phyloP scores from a whole-genome alignment of 2,113 vertebrate species.

The Pituophis catenifer region DNA sequence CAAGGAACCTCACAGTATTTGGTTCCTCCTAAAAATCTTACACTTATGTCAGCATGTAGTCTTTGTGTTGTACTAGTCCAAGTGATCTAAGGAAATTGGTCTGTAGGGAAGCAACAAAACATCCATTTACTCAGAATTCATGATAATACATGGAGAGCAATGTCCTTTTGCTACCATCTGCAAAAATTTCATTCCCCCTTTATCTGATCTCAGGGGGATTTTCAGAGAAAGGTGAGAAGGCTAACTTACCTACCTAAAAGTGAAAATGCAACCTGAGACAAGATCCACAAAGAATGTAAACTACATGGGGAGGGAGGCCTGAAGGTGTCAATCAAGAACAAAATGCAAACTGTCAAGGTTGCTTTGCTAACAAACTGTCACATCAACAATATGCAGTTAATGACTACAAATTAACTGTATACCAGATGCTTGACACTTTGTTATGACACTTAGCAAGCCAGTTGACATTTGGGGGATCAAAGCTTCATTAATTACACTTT shows the following conservation, averaged over 20 bases:
- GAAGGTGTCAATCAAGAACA: constrained; percentile 86
- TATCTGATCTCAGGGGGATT: constrained; percentile 56
- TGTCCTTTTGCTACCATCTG: constrained; percentile 27
- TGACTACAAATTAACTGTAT: constrained; percentile 91
- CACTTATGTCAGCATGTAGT: not conserved
- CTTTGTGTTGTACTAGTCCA: not conserved
- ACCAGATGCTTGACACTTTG: constrained; percentile 90
- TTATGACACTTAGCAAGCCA: constrained; percentile 86
- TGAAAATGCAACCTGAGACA: constrained; percentile 71
- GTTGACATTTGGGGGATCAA: constrained; percentile 87
- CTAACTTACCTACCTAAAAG: constrained; percentile 50
- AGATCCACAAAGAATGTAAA: constrained; percentile 73
- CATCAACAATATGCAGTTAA: constrained; percentile 92
- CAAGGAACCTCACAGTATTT: not conserved
- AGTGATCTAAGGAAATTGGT: not conserved
- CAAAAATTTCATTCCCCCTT: constrained; percentile 39
- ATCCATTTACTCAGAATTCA: not conserved
- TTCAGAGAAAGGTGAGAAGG: not conserved
- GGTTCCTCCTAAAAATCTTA: not conserved
- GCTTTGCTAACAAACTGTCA: constrained; percentile 90
- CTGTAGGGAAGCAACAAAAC: not conserved
- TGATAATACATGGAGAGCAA: not conserved
- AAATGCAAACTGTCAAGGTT: constrained; percentile 81
- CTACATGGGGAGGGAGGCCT: constrained; percentile 74
- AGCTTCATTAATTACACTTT: constrained; percentile 82